Conservation (phyloP, 2,113 vertebrate genomes). For the Zingel zingel region DNA sequence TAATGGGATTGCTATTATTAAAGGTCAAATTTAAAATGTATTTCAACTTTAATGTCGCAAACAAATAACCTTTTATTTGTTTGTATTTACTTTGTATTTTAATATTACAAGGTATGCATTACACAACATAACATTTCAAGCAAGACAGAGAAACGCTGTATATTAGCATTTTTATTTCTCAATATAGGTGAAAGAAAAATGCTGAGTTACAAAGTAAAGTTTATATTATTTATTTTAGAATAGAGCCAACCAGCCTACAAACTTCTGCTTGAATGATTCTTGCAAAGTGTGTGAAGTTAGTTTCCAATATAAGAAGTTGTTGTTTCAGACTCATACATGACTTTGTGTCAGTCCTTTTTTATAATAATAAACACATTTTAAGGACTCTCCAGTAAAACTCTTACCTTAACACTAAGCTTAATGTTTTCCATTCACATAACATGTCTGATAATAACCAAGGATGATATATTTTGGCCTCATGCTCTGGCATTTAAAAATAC, state of each 20-base stretch:
- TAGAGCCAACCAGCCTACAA: neutral
- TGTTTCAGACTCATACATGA: slow-evolving; percentile 2
- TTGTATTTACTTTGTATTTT: slow-evolving; percentile 7
- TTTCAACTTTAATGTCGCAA: slow-evolving; percentile 42
- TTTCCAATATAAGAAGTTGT: neutral
- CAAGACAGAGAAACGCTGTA: neutral
- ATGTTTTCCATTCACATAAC: slow-evolving; percentile 28
- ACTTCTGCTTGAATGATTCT: neutral
- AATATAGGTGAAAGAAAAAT: neutral
- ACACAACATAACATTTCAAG: neutral
- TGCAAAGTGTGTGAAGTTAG: neutral
- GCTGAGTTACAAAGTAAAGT: neutral
- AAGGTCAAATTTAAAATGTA: slow-evolving; percentile 57
- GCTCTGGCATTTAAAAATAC: slow-evolving; percentile 62
- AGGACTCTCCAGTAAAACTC: slow-evolving; percentile 21
- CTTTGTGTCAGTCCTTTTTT: slow-evolving; percentile 8
- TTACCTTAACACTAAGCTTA: slow-evolving; percentile 41
- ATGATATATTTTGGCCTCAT: slow-evolving; percentile 39
- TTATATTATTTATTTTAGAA: neutral
- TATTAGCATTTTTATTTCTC: neutral
- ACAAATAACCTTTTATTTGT: slow-evolving; percentile 36
- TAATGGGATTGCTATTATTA: slow-evolving; percentile 23
- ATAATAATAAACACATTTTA: slow-evolving; percentile 15
- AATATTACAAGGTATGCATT: neutral
- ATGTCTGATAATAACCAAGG: slow-evolving; percentile 29